Evolutionary conservation across 2,113 vertebrate species (phyloP).

Genomic region (Brienomyrus brachyistius): DNA sequence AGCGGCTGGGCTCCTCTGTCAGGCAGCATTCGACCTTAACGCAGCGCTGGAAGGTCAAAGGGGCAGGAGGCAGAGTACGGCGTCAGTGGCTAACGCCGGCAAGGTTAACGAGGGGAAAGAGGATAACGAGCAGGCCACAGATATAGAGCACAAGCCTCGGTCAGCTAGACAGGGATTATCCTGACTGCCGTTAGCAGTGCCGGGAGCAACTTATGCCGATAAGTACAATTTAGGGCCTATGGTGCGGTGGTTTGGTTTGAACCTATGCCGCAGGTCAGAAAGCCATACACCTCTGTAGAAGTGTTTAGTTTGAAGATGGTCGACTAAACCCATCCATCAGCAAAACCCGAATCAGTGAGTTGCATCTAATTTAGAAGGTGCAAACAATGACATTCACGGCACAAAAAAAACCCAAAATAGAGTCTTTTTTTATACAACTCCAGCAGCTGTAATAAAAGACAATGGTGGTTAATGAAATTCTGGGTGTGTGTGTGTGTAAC

Average conservation of each 20-base stretch:
- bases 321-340: background rate
- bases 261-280: background rate
- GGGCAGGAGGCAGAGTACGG: background rate
- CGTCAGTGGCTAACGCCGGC: background rate
- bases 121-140: background rate
- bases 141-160: background rate
- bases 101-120: background rate
- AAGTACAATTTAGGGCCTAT: background rate
- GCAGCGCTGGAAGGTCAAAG: background rate
- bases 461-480: background rate
- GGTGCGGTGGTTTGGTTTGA: background rate
- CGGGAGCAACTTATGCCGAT: background rate
- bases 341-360: background rate
- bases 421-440: background rate
- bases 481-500: background rate
- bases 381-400: background rate
- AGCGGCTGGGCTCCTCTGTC: background rate
- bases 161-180: background rate
- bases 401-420: background rate
- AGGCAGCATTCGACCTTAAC: background rate
- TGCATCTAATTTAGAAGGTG: background rate
- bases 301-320: background rate
- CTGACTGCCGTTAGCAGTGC: background rate
- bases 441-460: background rate
- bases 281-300: background rate